Evolutionary conservation across 2,797 vertebrate species (phyloP).

Genomic region (Oreortyx pictus): DNA sequence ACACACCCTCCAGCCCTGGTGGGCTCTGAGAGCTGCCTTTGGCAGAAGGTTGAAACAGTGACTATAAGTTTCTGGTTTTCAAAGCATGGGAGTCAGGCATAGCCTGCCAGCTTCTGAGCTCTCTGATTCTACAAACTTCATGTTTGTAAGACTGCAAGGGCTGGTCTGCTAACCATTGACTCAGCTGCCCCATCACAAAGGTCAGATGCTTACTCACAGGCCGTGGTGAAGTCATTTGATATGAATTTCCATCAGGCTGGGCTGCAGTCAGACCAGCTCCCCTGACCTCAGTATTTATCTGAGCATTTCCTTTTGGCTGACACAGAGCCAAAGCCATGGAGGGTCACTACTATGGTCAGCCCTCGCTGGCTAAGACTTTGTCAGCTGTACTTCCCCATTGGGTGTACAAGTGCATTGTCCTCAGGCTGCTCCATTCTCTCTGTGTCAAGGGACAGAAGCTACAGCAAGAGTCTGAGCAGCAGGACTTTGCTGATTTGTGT

Average conservation of each 20-base stretch:
- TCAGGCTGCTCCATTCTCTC: neutral
- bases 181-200: neutral
- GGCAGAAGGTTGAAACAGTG: neutral
- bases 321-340: rapidly evolving
- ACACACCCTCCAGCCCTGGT: rapidly evolving
- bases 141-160: neutral
- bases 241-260: neutral
- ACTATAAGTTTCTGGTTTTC: neutral
- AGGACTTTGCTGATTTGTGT: neutral
- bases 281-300: neutral
- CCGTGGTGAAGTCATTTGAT: neutral
- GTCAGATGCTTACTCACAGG: conserved; percentile 3
- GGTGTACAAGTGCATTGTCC: neutral
- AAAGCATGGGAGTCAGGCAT: rapidly evolving
- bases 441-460: neutral
- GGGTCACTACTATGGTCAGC: rapidly evolving
- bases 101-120: neutral
- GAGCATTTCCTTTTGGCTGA: neutral
- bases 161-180: neutral
- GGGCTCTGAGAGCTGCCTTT: neutral
- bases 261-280: neutral
- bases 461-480: neutral
- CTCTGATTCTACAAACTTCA: neutral
- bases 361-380: neutral
- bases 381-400: neutral